Evolutionary conservation across 2,888 invertebrate species (phyloP).

Genomic region (Autographa gamma): DNA sequence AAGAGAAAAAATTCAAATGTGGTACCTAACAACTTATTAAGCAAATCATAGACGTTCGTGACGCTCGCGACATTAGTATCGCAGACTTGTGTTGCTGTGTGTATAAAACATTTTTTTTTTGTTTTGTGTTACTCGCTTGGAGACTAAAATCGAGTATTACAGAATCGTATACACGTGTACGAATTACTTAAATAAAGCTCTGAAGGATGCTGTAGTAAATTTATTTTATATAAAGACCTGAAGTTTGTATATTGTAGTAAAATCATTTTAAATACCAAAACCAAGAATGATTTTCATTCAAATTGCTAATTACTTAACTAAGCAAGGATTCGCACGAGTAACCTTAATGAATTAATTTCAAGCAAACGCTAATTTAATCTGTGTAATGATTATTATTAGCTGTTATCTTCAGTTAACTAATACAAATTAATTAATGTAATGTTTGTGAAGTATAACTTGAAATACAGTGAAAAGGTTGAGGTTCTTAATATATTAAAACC

Average conservation of each 20-base stretch:
- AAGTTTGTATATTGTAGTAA: not conserved
- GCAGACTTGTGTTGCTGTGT: no score
- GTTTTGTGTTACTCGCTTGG: no score
- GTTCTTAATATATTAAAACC: not conserved
- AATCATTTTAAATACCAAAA: not conserved
- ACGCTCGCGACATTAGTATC: no score
- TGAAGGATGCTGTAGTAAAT: not conserved
- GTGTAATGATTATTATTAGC: constrained; percentile 31
- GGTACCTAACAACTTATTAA: no score
- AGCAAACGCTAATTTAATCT: constrained; percentile 15
- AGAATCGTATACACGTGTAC: no score
- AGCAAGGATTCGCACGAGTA: constrained; percentile 16
- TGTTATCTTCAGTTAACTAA: constrained; percentile 24
- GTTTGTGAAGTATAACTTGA: not conserved
- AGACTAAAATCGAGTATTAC: no score
- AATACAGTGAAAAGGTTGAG: not conserved
- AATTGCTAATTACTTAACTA: constrained; percentile 34
- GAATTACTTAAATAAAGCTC: not conserved
- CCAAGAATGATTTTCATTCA: constrained; percentile 13
- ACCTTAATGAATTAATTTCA: constrained; percentile 35
- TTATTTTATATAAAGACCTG: not conserved
- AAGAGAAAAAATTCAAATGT: no score
- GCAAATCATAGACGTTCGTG: no score
- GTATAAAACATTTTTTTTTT: no score
- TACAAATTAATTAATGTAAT: constrained; percentile 4